These are phyloP conservation scores for Limnephilus marmoratus DNA, from an alignment of 2,888 invertebrate genomes.

Conservation along the genomic window DNA sequence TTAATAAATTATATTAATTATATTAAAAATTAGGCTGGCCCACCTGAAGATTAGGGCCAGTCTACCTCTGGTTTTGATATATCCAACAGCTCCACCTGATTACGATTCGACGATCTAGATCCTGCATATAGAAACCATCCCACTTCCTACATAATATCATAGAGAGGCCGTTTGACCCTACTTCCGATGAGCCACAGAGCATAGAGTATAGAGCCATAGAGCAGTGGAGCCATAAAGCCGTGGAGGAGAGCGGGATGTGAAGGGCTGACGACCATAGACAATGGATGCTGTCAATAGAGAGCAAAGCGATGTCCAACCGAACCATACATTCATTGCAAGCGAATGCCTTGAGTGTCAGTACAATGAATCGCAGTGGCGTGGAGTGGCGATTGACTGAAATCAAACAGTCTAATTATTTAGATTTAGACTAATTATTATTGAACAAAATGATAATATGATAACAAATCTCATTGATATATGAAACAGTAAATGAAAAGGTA, in stretches of 20 bases:
- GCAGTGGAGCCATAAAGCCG: neutral
- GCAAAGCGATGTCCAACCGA: constrained; percentile 30
- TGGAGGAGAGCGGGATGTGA: constrained; percentile 16
- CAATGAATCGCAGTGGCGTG: constrained; percentile 22
- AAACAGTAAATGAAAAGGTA: no score
- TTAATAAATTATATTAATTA: no score
- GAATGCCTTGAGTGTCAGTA: constrained; percentile 15
- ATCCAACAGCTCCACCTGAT: neutral
- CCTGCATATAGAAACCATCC: neutral
- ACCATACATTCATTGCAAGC: constrained; percentile 28
- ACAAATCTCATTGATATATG: no score
- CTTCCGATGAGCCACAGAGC: neutral
- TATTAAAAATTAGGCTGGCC: neutral
- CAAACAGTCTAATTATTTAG: neutral
- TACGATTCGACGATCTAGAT: neutral
- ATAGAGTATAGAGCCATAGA: neutral
- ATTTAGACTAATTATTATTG: no score
- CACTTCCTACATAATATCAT: neutral
- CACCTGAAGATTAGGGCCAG: neutral
- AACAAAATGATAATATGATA: no score
- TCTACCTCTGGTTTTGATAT: neutral
- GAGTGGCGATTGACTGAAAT: neutral
- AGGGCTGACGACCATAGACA: constrained; percentile 50
- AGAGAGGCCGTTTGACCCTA: neutral
- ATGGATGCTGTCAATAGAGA: constrained; percentile 56